phyloP scores from a whole-genome alignment of 2,113 vertebrate species.

The Bettongia penicillata region DNA sequence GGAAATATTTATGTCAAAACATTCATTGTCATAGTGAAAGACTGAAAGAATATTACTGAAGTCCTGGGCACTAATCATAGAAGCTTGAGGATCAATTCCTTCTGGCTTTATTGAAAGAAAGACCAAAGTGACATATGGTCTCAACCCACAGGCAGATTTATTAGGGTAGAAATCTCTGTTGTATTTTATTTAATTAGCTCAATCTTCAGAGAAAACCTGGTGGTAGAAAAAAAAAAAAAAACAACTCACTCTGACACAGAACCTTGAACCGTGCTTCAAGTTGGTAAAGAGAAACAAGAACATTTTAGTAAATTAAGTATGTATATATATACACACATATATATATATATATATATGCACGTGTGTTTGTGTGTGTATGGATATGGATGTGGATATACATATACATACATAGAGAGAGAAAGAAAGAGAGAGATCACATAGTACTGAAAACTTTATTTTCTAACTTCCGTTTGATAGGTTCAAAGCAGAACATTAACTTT shows the following conservation, averaged over 20 bases:
- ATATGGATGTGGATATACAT: too few species aligned
- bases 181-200: slow-evolving; percentile 78
- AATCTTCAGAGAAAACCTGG: slow-evolving; percentile 66
- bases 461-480: background rate
- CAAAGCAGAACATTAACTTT: slow-evolving; percentile 20
- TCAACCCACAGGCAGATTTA: slow-evolving; percentile 77
- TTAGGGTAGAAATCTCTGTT: slow-evolving; percentile 74
- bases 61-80: slow-evolving; percentile 70
- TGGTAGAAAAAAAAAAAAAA: slow-evolving; percentile 46
- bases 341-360: too few species aligned
- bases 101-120: slow-evolving; percentile 77
- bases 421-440: slow-evolving; percentile 45
- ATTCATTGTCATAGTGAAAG: slow-evolving; percentile 47
- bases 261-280: slow-evolving; percentile 53
- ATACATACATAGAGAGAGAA: background rate
- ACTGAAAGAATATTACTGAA: slow-evolving; percentile 75
- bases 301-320: slow-evolving; percentile 51
- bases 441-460: slow-evolving; percentile 21
- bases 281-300: slow-evolving; percentile 57
- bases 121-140: slow-evolving; percentile 69
- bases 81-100: slow-evolving; percentile 69
- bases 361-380: too few species aligned
- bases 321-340: too few species aligned
- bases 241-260: slow-evolving; percentile 69
- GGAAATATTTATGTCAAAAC: slow-evolving; percentile 71